Evolutionary conservation across 2,113 vertebrate genomes (phyloP), one percentile per base, ranked within the genome.

Genomic region (Rhodinocichla rosea): DNA sequence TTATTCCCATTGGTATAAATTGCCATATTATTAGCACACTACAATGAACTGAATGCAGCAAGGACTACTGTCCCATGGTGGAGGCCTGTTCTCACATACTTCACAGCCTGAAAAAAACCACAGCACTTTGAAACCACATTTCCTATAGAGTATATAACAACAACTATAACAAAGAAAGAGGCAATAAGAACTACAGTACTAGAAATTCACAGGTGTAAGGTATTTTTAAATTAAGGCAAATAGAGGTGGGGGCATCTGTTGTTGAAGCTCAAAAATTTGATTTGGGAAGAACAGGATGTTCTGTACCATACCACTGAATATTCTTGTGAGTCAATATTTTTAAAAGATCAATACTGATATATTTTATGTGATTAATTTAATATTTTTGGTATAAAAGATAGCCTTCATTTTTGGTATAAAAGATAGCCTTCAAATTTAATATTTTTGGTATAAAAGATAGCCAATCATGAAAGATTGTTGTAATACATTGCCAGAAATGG

Each of bases 11-110:
- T 90, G 42, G 12, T 76, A 71, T 86, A 85, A 79, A 67, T 44
- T 50, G 26, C 39, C 11, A 2, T 77, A 60, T 71, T 92, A 39
- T 64, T 56, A 39, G 26, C 1, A 5, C 24, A 26, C 40, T 81
- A 24, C 42, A 27, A n/a, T 40, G 55, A 87, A 65, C 21, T 47
- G 73, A 80, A 22, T 62, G 27, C 33, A 50, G 33, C 19, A 47
- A 60, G 53, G 39, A 39, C 30, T 63, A 1, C n/a, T 55, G 32
- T 70, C 17, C 33, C 0, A 0, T n/a, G 11, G 42, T 71, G 30
- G 23, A 88, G 22, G 10, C 17, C n/a, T 81, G 14, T 45, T 79
- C 32, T 65, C 47, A 64, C 33, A 40, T 22, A 40, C 7, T 69
- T 93, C 15, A 56, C 45, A 20, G 7, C 40, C 62, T 80, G 67